These are phyloP conservation scores for Phlogophora meticulosa DNA, from an alignment of 2,888 invertebrate species.

Conservation along the genomic window DNA sequence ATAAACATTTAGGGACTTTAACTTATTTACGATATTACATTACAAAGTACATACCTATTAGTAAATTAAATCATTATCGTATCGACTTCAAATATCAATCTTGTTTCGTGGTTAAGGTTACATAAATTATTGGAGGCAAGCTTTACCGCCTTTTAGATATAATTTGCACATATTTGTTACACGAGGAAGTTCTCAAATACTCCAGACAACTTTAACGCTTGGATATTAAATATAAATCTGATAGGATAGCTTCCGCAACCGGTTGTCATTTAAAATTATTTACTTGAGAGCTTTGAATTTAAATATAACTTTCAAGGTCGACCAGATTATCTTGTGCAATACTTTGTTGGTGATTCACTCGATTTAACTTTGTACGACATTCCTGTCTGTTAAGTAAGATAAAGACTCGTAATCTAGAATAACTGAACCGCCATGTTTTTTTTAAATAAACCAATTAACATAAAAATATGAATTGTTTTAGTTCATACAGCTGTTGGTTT, in stretches of 20 bases:
- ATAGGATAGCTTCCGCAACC: slow-evolving; percentile 13
- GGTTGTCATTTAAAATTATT: slow-evolving; percentile 27
- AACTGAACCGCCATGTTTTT: slow-evolving; percentile 1
- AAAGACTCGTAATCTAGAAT: slow-evolving; percentile 18
- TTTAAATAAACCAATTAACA: slow-evolving; percentile 1
- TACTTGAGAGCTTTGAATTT: too few species aligned
- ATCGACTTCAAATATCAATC: not conserved
- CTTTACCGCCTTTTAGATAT: too few species aligned
- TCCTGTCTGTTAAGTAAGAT: slow-evolving; percentile 34
- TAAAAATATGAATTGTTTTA: not conserved
- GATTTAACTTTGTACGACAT: slow-evolving; percentile 43
- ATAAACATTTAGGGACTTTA: too few species aligned
- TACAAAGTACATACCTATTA: too few species aligned
- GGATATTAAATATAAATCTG: not conserved
- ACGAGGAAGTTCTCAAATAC: not conserved
- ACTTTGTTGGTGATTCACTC: slow-evolving; percentile 44
- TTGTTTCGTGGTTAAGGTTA: not conserved
- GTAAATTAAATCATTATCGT: too few species aligned
- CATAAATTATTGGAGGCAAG: not conserved
- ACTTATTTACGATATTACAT: not conserved
- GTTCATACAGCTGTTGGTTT: not conserved
- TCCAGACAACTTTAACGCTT: not conserved
- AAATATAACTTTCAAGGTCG: slow-evolving; percentile 41
- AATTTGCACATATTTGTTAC: not conserved
- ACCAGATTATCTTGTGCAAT: slow-evolving; percentile 50